A percentile compares a stretch with the other conserved stretches of the same genome.
These are phyloP conservation scores for Zingel zingel DNA, from an alignment of 2,113 vertebrate species.

Conservation along the genomic window DNA sequence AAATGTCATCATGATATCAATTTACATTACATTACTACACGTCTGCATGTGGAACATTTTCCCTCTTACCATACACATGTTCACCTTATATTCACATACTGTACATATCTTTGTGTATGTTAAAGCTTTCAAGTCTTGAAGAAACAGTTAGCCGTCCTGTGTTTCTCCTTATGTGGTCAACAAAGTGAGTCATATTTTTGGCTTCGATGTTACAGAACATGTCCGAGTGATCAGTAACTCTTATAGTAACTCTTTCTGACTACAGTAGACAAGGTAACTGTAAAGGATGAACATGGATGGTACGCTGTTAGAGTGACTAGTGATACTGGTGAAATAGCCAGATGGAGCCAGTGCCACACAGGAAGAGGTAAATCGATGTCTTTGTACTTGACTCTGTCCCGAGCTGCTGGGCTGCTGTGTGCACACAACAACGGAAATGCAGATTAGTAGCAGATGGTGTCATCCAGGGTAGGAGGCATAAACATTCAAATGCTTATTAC, in stretches of 20 bases:
- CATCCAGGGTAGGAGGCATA: conserved; percentile 71
- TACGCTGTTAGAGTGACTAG: background rate
- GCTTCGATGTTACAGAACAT: conserved; percentile 26
- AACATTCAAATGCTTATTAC: conserved; percentile 64
- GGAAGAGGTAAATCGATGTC: conserved; percentile 43
- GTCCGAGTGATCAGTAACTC: background rate
- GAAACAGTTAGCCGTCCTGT: background rate
- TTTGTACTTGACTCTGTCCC: conserved; percentile 46
- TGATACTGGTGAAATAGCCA: conserved; percentile 41
- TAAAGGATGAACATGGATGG: conserved; percentile 4
- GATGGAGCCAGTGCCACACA: conserved; percentile 36
- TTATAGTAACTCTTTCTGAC: conserved; percentile 1
- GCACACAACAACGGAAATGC: conserved; percentile 68
- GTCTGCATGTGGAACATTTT: conserved; percentile 4
- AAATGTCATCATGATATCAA: too few species aligned
- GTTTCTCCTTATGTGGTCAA: conserved; percentile 28
- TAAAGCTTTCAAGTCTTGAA: background rate
- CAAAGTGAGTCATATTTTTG: conserved; percentile 25
- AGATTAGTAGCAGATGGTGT: conserved; percentile 75
- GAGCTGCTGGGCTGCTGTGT: conserved; percentile 44
- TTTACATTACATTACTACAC: background rate
- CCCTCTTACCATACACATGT: background rate
- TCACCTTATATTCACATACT: background rate
- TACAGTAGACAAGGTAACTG: conserved; percentile 8
- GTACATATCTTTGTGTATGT: conserved; percentile 16